Base-by-base conservation (phyloP, 2,888 invertebrate genomes). In the Epinotia brunnichana region DNA sequence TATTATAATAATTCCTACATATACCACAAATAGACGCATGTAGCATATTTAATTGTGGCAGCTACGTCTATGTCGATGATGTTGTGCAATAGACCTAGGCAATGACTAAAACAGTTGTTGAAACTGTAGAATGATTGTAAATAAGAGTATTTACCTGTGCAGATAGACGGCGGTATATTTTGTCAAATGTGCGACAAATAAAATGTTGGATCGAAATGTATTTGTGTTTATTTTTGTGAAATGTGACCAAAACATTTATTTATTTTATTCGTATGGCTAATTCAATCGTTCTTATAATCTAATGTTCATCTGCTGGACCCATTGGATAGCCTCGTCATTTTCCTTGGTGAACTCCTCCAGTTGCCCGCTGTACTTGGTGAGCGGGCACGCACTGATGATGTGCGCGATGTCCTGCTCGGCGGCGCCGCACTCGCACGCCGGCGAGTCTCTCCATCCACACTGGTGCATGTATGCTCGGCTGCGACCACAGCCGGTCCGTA, bases 131-230 rank as follows among this genome's bases (percentile, higher is more conserved):
- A 51, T n/a, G 75, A 76, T 77, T 82, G 81, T 83, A 81, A 81
- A 83, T 83, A 84, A 82, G 77, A 82, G 81, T 72, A 76, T 78
- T 77, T 77, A 76, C 69, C 71, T 69, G 70, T 64, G 63, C 56
- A 24, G 57, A 72, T 79, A 78, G 75, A 82, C 81, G 84, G 81
- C 81, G 79, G 81, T 83, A 86, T 85, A 85, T 85, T 86, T 82
- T 85, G 83, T 82, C 77, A 76, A 79, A 74, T 77, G 78, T 78
- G 79, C 80, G 83, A 82, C 81, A 81, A 86, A 83, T 85, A 85
- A 85, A 86, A 82, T 79, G 82, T 83, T 82, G 80, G 78, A 80
- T 80, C 79, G 74, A 81, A 77, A 71, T 79, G 73, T 76, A 59
- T 74, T 72, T 70, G 15, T 19, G 61, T 74, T 70, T 70, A 15